Conservation (phyloP, 2,113 vertebrate genomes). For the Redunca redunca region DNA sequence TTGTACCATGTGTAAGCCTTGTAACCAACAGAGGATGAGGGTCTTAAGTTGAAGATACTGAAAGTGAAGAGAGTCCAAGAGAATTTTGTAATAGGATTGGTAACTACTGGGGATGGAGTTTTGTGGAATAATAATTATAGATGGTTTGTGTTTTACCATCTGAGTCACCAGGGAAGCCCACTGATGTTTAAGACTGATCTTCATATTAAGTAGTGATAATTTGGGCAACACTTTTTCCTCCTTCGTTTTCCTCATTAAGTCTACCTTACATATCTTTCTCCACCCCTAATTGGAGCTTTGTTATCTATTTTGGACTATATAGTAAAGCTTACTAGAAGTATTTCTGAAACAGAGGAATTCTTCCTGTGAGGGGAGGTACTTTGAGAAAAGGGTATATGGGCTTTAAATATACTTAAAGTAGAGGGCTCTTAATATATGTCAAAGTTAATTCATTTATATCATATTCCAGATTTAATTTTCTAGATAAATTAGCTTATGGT, state of each 20-base stretch:
- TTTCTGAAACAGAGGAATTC: conserved; percentile 20
- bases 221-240: neutral
- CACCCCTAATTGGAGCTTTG: neutral
- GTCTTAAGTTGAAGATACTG: neutral
- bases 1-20: neutral
- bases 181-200: neutral
- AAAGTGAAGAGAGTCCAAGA: neutral
- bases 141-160: neutral
- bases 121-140: neutral
- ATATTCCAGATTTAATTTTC: neutral
- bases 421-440: neutral
- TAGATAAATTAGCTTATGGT: neutral
- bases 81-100: neutral
- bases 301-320: neutral
- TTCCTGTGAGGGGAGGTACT: neutral
- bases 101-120: neutral
- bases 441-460: neutral
- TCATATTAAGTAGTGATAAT: neutral
- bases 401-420: neutral
- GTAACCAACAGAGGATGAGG: neutral
- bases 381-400: neutral
- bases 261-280: neutral
- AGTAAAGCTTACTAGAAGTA: conserved; percentile 4
- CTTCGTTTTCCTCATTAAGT: neutral
- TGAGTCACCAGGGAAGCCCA: neutral